A percentile compares a stretch with the other conserved stretches of the same genome.
phyloP scores from a whole-genome alignment of 1,140 invertebrate genomes.

The Brachionus plicatilis region DNA sequence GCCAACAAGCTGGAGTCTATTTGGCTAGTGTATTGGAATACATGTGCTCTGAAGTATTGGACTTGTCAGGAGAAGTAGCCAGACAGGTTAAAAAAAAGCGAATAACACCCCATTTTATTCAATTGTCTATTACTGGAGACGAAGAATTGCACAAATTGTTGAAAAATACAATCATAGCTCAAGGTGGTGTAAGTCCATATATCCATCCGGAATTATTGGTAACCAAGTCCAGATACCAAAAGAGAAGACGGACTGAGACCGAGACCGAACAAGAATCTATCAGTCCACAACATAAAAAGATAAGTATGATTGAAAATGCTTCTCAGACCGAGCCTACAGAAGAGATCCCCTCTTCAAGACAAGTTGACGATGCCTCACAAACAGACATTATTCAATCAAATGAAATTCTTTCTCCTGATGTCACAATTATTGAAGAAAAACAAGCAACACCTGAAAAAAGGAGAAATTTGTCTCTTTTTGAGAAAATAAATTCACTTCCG shows the following conservation, averaged over 20 bases:
- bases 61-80: neutral
- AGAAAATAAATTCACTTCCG: neutral
- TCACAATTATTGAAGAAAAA: neutral
- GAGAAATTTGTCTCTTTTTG: neutral
- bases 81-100: constrained; percentile 11
- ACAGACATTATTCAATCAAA: neutral
- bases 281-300: neutral
- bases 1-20: neutral
- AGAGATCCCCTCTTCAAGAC: neutral
- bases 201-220: constrained; percentile 1
- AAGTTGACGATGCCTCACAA: neutral
- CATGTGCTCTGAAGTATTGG: constrained; percentile 4
- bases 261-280: neutral
- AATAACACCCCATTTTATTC: constrained; percentile 1
- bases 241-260: neutral
- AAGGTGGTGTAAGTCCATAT: constrained; percentile 26
- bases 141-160: constrained; percentile 5
- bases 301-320: neutral
- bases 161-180: constrained; percentile 27
- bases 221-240: neutral
- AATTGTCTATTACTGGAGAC: neutral
- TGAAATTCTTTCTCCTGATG: neutral
- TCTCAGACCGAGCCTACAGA: neutral
- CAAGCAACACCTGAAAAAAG: neutral
- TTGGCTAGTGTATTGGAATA: constrained; percentile 25